Conservation (phyloP, 2,888 invertebrate species). For the Xanthorhoe spadicearia region DNA sequence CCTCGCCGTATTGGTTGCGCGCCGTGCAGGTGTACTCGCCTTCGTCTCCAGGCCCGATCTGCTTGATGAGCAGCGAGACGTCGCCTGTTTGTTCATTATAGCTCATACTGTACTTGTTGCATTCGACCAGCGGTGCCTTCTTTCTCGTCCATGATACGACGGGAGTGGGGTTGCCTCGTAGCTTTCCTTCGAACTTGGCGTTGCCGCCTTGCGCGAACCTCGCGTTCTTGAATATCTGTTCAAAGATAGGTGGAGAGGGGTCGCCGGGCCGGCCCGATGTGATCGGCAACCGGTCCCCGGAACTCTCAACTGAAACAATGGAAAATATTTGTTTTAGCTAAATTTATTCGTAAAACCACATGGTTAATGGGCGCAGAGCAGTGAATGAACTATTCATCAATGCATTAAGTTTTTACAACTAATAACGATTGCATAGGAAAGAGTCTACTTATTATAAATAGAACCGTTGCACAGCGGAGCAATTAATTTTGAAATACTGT, state of each 20-base stretch:
- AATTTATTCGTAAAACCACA: neutral
- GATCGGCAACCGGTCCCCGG: constrained; percentile 78
- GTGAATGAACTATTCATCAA: neutral
- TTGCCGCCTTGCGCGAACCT: constrained; percentile 97
- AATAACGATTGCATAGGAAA: neutral
- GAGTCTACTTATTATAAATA: neutral
- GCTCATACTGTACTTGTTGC: constrained; percentile 94
- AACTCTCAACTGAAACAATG: constrained; percentile 86
- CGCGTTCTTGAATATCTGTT: constrained; percentile 97
- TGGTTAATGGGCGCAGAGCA: neutral
- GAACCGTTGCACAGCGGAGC: neutral
- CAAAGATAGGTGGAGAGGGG: constrained; percentile 96
- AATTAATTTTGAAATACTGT: neutral
- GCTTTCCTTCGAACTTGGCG: constrained; percentile 95
- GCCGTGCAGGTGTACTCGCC: constrained; percentile 98
- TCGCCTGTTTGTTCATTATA: constrained; percentile 96
- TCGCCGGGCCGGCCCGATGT: constrained; percentile 86
- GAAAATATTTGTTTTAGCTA: constrained; percentile 31
- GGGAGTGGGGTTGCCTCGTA: constrained; percentile 96
- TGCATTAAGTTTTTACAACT: neutral
- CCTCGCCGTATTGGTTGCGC: constrained; percentile 97
- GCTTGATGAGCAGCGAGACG: constrained; percentile 95
- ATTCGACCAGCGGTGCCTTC: constrained; percentile 92
- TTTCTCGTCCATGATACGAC: constrained; percentile 96
- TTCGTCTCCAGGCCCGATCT: constrained; percentile 97